These are phyloP conservation scores for Mionectes olivaceus DNA, from an alignment of 2,797 vertebrate species.

Conservation along the genomic window DNA sequence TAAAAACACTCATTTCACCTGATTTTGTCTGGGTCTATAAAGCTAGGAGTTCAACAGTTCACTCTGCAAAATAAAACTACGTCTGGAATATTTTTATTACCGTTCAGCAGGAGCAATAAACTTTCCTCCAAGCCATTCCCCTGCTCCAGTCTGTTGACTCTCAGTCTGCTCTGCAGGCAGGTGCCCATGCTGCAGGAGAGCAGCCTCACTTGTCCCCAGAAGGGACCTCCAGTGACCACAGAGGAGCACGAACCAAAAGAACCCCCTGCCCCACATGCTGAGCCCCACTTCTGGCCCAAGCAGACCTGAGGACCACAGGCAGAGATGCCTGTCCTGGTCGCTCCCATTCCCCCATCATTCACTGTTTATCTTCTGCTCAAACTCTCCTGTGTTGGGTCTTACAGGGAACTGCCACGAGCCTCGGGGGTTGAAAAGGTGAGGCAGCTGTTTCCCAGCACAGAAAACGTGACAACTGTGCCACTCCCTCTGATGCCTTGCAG, in stretches of 20 bases:
- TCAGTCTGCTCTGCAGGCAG: neutral
- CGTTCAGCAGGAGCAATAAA: neutral
- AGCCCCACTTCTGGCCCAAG: neutral
- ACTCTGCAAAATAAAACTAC: neutral
- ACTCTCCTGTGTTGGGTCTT: neutral
- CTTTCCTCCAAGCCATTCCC: fast-evolving
- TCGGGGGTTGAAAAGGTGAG: neutral
- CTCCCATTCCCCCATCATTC: neutral
- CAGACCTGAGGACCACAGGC: neutral
- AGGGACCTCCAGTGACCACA: neutral
- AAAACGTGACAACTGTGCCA: fast-evolving
- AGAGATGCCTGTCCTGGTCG: neutral
- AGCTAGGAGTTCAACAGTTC: neutral
- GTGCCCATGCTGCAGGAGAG: neutral
- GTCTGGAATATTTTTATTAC: neutral
- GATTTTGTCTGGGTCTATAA: neutral
- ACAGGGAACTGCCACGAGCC: neutral
- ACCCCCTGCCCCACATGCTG: neutral
- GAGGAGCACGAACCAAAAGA: neutral
- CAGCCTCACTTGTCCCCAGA: neutral
- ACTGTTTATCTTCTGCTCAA: neutral
- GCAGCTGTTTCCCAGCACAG: neutral
- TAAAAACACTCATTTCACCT: neutral
- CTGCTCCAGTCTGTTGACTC: neutral
- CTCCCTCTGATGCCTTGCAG: neutral